A percentile compares a stretch with the other conserved stretches of the same genome.
These are phyloP conservation scores for Noctua janthe DNA, from an alignment of 2,888 invertebrate species.

Conservation along the genomic window DNA sequence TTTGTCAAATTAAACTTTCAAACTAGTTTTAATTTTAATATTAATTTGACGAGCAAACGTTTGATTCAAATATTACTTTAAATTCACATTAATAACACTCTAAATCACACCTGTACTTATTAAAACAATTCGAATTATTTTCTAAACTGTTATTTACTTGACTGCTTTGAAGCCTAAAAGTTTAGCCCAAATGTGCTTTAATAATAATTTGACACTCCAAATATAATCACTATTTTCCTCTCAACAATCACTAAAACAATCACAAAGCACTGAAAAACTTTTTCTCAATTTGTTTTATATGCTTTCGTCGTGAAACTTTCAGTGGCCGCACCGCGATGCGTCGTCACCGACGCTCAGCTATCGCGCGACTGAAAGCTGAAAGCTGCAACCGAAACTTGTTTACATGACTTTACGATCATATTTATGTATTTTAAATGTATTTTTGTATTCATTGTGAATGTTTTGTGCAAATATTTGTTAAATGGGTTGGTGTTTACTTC, in stretches of 20 bases:
- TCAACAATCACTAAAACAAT: constrained; percentile 5
- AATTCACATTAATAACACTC: constrained; percentile 1
- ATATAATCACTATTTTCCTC: background rate
- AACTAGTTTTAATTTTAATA: background rate
- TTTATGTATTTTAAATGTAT: constrained; percentile 64
- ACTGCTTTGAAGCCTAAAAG: no score
- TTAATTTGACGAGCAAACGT: background rate
- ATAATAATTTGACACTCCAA: background rate
- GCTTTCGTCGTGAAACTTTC: constrained; percentile 49
- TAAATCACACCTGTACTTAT: background rate
- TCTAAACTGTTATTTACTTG: background rate
- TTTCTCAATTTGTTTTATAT: constrained; percentile 3
- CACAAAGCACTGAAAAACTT: constrained; percentile 22
- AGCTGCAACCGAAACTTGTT: constrained; percentile 62
- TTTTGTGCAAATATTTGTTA: constrained; percentile 40
- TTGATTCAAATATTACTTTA: background rate
- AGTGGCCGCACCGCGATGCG: constrained; percentile 29
- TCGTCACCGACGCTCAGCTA: constrained; percentile 49
- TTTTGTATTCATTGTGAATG: constrained; percentile 57
- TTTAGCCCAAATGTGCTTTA: background rate
- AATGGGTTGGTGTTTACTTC: constrained; percentile 18
- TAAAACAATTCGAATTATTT: background rate
- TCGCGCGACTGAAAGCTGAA: constrained; percentile 55
- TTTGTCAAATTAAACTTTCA: background rate
- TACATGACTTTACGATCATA: constrained; percentile 59